These are phyloP conservation scores for Drosophila formosana DNA, from an alignment of 2,888 invertebrate species.

Conservation along the genomic window DNA sequence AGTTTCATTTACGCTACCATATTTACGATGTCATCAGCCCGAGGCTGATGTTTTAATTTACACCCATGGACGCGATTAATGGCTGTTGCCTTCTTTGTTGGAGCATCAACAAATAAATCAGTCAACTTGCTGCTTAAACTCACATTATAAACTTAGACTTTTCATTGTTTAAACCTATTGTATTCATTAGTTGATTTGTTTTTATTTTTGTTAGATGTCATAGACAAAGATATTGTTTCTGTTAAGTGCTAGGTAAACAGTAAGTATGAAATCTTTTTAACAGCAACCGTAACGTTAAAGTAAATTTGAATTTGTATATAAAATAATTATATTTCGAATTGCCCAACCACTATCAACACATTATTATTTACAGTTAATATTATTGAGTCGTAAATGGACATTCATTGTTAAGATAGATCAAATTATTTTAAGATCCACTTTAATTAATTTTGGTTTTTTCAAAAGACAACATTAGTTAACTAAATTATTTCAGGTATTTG, in stretches of 20 bases:
- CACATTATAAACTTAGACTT: background rate
- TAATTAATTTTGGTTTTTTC: too few species aligned
- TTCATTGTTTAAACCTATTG: background rate
- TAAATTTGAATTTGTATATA: too few species aligned
- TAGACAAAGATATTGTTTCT: background rate
- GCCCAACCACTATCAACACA: too few species aligned
- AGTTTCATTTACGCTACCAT: constrained; percentile 54
- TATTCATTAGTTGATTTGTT: background rate
- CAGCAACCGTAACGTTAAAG: too few species aligned
- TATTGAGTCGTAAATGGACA: too few species aligned
- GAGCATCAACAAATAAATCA: constrained; percentile 16
- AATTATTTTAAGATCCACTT: too few species aligned
- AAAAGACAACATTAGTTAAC: too few species aligned
- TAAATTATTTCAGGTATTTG: too few species aligned
- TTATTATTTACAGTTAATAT: too few species aligned
- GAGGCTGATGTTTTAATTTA: constrained; percentile 69
- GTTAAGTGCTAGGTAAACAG: background rate
- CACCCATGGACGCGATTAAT: constrained; percentile 26
- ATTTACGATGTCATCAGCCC: constrained; percentile 68
- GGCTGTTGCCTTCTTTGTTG: constrained; percentile 11
- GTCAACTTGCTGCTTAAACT: constrained; percentile 31
- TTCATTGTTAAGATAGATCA: too few species aligned
- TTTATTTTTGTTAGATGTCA: background rate
- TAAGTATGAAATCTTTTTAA: too few species aligned
- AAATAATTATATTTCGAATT: too few species aligned